Evolutionary conservation across 2,888 invertebrate species (phyloP), one percentile per base, ranked within the genome.

Genomic region (Phengaris arion): DNA sequence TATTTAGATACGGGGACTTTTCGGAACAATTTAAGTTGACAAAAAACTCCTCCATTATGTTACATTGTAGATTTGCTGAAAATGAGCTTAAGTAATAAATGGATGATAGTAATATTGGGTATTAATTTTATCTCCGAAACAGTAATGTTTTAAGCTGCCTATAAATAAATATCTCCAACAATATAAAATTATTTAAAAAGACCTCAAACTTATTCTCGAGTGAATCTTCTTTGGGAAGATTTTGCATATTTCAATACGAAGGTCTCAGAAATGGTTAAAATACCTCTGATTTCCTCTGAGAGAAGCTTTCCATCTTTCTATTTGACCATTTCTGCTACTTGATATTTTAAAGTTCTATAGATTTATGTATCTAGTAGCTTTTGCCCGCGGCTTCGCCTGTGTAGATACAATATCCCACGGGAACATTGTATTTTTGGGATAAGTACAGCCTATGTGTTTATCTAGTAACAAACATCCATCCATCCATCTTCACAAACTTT

Each of bases 201-300:
- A 64, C 12, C 64, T 64, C 35, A 64, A 10, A 64, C 22, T 35
- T 64, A 5, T 45, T 64, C 64, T 64, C 64, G 35, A 64, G 64
- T 45, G 59, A 12, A 51, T 51, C 70, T 8, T 48, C 22, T 48
- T 51, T 22, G 51, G 22, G 51, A 22, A 70, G 6, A 51, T 70
- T 70, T 70, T 70, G 70, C 22, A 22, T 70, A 51, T 70, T 70
- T 45, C 70, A 70, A 48, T 70, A 70, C 70, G 48, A 51, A 51
- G 15, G 6, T 10, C 70, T 70, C 48, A 15, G 51, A 51, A 48
- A 48, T 15, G 15, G 15, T 51, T 6, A 51, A 22, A 51, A 51
- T 70, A 13, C 51, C 9, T 51, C 51, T 70, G 70, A 70, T 70
- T 70, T 70, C 70, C 70, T 70, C 51, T 48, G 70, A 70, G 70